Percentiles rank a stretch among this genome's conserved stretches.
phyloP scores from a whole-genome alignment of 2,113 vertebrate species.

The Pangasianodon hypophthalmus region DNA sequence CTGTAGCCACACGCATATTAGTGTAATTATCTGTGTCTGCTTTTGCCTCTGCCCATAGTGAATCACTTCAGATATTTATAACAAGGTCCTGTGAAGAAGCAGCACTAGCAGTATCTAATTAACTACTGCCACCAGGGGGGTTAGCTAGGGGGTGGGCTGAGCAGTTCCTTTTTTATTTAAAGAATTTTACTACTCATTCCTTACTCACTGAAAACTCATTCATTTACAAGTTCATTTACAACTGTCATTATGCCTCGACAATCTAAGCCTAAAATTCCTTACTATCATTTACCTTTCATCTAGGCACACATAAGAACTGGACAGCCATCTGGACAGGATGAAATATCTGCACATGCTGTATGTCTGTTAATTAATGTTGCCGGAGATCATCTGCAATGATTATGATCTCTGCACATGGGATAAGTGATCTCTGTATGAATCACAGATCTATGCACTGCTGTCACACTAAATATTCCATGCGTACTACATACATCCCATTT shows the following conservation, averaged over 20 bases:
- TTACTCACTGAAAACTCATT: neutral
- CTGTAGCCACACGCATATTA: neutral
- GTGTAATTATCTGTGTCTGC: constrained; percentile 11
- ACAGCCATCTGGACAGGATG: neutral
- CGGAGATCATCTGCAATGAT: neutral
- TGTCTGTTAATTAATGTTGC: neutral
- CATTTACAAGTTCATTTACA: neutral
- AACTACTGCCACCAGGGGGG: neutral
- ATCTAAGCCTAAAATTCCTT: neutral
- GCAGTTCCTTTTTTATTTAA: neutral
- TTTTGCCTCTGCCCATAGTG: neutral
- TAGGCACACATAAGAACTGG: neutral
- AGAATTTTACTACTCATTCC: neutral
- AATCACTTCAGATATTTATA: constrained; percentile 24
- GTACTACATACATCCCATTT: neutral
- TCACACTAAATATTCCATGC: neutral
- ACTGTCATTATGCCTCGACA: neutral
- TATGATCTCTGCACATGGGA: neutral
- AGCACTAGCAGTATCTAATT: constrained; percentile 23
- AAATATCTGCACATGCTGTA: neutral
- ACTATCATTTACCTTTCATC: neutral
- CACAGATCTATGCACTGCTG: neutral
- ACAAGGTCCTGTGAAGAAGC: constrained; percentile 15
- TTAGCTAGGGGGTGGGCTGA: neutral
- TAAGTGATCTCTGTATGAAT: neutral